These are phyloP conservation scores for Morone saxatilis DNA, from an alignment of 2,113 vertebrate species.

Conservation along the genomic window DNA sequence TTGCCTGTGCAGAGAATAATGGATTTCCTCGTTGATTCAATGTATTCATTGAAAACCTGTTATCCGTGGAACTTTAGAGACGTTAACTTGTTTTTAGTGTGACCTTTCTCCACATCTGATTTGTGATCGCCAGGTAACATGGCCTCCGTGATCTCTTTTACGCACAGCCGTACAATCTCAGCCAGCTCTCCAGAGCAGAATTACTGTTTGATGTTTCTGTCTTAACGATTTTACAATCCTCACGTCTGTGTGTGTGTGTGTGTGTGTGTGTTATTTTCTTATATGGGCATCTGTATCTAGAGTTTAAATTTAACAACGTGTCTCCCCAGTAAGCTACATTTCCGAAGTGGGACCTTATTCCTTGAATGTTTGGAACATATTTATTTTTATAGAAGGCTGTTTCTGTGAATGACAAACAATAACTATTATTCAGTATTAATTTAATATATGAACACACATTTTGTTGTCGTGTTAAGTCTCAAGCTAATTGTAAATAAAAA, in stretches of 20 bases:
- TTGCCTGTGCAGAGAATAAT: not conserved
- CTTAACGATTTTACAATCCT: too few relatives aligned
- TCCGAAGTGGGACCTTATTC: too few relatives aligned
- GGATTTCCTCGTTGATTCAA: too few relatives aligned
- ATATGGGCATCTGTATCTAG: too few relatives aligned
- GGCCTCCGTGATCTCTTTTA: slow-evolving; percentile 59
- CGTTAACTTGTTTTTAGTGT: not conserved
- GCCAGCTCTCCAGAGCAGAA: not conserved
- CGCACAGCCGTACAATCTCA: not conserved
- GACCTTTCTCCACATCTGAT: slow-evolving; percentile 7
- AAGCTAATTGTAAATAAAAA: not conserved
- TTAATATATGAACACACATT: not conserved
- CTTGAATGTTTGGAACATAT: too few relatives aligned
- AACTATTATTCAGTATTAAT: not conserved
- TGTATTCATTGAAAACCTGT: not conserved
- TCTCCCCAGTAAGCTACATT: too few relatives aligned
- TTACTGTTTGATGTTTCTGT: not conserved
- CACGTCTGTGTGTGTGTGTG: too few relatives aligned
- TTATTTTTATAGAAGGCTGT: too few relatives aligned
- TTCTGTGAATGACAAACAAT: not conserved
- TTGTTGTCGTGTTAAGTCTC: not conserved
- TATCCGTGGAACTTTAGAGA: not conserved
- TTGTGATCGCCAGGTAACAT: slow-evolving; percentile 31
- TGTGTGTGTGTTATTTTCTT: too few relatives aligned
- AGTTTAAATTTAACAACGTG: too few relatives aligned